phyloP scores from a whole-genome alignment of 2,113 vertebrate genomes.

The Chaetodon auriga region DNA sequence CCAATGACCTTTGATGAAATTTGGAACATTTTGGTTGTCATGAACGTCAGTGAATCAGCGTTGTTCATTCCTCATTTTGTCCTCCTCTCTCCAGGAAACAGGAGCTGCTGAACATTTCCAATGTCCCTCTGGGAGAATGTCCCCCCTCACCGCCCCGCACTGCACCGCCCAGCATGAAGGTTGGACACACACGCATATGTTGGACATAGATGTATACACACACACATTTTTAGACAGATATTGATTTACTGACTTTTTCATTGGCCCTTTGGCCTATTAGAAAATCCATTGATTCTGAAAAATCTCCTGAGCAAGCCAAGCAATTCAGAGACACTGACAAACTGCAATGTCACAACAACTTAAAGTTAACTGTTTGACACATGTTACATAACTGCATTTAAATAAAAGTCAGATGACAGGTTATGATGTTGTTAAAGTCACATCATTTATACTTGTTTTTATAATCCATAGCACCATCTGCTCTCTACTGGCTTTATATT shows the following conservation, averaged over 20 bases:
- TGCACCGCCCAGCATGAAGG: constrained; percentile 95
- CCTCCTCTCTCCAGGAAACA: constrained; percentile 89
- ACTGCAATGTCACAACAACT: background rate
- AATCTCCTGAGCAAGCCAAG: constrained; percentile 14
- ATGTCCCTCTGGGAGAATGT: constrained; percentile 88
- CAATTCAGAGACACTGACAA: constrained; percentile 15
- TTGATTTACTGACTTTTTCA: constrained; percentile 18
- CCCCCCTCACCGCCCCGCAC: constrained; percentile 93
- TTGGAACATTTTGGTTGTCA: background rate
- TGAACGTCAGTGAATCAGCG: background rate
- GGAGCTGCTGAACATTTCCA: constrained; percentile 91
- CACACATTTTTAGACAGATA: background rate
- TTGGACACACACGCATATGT: constrained; percentile 72
- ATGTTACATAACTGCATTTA: background rate
- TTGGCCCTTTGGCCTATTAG: background rate
- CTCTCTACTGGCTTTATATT: background rate
- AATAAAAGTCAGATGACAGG: background rate
- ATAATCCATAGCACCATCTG: background rate
- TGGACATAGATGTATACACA: background rate
- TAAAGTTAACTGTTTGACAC: background rate
- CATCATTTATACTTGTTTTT: background rate
- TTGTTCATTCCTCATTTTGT: background rate
- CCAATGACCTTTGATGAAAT: constrained; percentile 33
- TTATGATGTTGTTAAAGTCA: background rate
- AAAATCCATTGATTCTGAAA: constrained; percentile 25